Evolutionary conservation across 2,113 vertebrate genomes (phyloP), one percentile per base, ranked within the genome.

Genomic region (Tenebrosternarchus preto): DNA sequence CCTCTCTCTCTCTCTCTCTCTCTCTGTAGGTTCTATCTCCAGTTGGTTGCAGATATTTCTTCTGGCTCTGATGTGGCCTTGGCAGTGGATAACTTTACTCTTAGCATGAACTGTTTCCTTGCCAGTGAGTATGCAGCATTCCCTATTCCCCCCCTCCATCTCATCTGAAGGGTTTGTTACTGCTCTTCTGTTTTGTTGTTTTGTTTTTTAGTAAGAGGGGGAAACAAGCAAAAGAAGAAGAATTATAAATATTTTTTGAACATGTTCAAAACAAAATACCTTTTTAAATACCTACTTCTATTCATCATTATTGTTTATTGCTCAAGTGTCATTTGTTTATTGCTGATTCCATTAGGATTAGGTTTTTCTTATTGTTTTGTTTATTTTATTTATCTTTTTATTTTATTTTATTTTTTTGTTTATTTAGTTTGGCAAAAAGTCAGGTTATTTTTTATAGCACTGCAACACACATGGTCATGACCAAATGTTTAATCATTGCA

Each of bases 101-200:
- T 99, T 89, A 98, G 95, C 81, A 93, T 98, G 92, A 95, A 97
- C 89, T 99, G 98, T 88, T 99, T 98, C 82, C 91, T 99, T 88
- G 95, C 97, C 91, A 96, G 98, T 99, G 90, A 98, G 96, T 94
- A 83, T 83, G 1, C 12, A 12, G 2, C 11, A 46, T 46, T 25
- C 19, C 17, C 61, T 19, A 53, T 61, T 17, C 3, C 36, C 31
- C 7, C 2, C 20, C n/a, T 64, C 19, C 12, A 46, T 24, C 25
- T 33, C 36, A 36, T 68, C 36, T 61, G 33, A 56, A n/a, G n/a
- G n/a, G n/a, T n/a, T n/a, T n/a, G n/a, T n/a, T n/a, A n/a, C n/a
- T 71, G 67, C 56, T 73, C 43, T 73, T 12, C 5, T 57, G 64
- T 39, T 56, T 56, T 27, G 59, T 73, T 53, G 7, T 9, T 64